Evolutionary conservation across 1,140 invertebrate species (phyloP).

Genomic region (Glossosoma conforme): DNA sequence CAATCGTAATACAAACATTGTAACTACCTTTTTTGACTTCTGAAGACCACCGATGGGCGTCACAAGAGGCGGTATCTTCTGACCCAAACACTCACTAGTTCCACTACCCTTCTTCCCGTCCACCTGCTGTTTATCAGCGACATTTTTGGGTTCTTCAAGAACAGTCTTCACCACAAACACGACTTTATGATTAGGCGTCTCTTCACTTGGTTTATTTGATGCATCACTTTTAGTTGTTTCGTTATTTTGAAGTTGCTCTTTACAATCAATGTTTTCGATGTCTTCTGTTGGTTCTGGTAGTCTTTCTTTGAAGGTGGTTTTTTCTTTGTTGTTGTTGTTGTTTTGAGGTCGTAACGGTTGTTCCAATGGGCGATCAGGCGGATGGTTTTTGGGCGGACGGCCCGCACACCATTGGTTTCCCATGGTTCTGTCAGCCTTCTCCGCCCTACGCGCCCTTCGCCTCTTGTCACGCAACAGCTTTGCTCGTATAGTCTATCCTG

Average conservation of each 20-base stretch:
- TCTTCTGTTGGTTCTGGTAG: neutral
- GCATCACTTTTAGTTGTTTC: neutral
- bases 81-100: no score
- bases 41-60: no score
- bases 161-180: slow-evolving; percentile 21
- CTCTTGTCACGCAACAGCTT: slow-evolving; percentile 20
- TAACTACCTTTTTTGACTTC: no score
- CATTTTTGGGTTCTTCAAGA: slow-evolving; percentile 15
- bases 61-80: no score
- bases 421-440: slow-evolving; percentile 16
- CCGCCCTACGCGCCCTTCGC: slow-evolving; percentile 6
- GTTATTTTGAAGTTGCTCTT: neutral
- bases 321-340: slow-evolving; percentile 6
- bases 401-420: slow-evolving; percentile 28
- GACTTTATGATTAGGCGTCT: neutral
- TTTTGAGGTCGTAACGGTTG: slow-evolving; percentile 5
- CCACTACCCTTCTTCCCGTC: no score
- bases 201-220: neutral
- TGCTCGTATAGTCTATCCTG: no score
- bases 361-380: neutral
- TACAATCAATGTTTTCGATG: neutral
- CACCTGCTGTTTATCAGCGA: neutral
- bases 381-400: slow-evolving; percentile 13
- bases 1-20: no score
- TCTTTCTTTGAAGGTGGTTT: neutral